A percentile compares a stretch with the other conserved stretches of the same genome.
phyloP scores from a whole-genome alignment of 2,113 vertebrate genomes.

The Noctilio leporinus region DNA sequence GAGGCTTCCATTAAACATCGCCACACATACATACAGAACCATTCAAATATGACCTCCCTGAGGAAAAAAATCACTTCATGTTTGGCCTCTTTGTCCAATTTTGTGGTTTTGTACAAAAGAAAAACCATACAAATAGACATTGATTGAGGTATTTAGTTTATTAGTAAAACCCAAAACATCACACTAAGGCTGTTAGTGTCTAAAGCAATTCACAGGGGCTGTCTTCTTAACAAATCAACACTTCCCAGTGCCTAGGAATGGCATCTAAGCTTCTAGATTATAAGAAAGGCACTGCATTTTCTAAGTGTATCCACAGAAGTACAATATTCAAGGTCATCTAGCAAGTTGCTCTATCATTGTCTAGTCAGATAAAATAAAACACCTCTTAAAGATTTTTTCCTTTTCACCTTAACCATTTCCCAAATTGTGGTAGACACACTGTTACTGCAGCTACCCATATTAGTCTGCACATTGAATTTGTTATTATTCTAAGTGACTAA shows the following conservation, averaged over 20 bases:
- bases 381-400: neutral
- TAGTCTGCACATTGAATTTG: neutral
- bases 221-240: neutral
- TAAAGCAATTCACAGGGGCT: neutral
- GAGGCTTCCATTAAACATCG: neutral
- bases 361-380: neutral
- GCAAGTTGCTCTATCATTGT: neutral
- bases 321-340: neutral
- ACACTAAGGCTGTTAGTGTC: neutral
- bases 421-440: neutral
- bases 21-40: neutral
- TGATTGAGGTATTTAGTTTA: neutral
- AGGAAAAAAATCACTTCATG: slow-evolving; percentile 14
- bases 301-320: neutral
- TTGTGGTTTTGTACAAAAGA: neutral
- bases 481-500: neutral
- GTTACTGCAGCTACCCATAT: neutral
- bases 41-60: neutral
- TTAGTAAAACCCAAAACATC: neutral
- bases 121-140: neutral
- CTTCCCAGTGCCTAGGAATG: neutral
- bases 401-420: neutral
- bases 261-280: neutral
- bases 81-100: slow-evolving; percentile 4
- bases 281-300: neutral